phyloP scores from a whole-genome alignment of 2,113 vertebrate genomes.

The Pardalotus punctatus region DNA sequence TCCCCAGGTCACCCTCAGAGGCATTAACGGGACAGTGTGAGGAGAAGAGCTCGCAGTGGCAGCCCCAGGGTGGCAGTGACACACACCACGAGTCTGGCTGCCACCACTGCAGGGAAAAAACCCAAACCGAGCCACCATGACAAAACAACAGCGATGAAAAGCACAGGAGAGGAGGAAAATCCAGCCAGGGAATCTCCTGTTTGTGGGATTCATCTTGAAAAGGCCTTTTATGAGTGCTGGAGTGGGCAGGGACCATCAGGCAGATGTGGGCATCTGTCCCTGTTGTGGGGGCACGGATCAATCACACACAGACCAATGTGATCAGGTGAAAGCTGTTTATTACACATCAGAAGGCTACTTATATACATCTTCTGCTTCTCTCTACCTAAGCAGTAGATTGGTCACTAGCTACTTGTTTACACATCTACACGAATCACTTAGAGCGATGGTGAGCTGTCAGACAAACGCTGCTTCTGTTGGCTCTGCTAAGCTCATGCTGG shows the following conservation, averaged over 20 bases:
- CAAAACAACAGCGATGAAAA: neutral
- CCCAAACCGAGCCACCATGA: neutral
- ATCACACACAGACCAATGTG: no score
- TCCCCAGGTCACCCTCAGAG: conserved; percentile 5
- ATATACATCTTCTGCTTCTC: no score
- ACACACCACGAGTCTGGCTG: neutral
- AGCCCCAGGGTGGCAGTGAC: conserved; percentile 14
- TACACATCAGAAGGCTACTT: no score
- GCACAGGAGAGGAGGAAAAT: neutral
- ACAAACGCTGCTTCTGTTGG: no score
- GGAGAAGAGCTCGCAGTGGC: neutral
- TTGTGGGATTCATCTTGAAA: neutral
- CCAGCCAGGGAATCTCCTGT: neutral
- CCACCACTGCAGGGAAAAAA: neutral
- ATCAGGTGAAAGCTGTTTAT: no score
- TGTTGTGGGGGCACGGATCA: no score
- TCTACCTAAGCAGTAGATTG: no score
- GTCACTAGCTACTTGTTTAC: no score
- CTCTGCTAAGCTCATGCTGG: no score
- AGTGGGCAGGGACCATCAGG: neutral
- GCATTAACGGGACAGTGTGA: neutral
- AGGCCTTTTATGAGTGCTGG: neutral
- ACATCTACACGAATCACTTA: no score
- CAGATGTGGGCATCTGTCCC: neutral
- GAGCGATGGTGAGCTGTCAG: no score